Conservation (phyloP, 2,113 vertebrate genomes). For the Oryzias melastigma region DNA sequence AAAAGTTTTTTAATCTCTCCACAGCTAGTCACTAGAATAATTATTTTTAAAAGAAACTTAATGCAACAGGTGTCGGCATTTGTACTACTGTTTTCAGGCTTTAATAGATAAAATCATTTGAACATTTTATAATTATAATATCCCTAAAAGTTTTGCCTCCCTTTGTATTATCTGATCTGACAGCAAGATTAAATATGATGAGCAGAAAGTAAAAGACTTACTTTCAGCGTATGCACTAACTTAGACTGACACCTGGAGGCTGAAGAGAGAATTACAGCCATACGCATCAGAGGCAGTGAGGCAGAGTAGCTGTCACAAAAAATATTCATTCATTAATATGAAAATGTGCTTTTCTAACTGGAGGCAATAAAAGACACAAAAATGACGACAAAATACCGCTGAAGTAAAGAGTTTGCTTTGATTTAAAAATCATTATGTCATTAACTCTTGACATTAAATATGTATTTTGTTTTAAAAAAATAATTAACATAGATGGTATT, state of each 20-base stretch:
- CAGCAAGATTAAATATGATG: not conserved
- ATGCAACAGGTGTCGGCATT: not conserved
- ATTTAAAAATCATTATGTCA: no score
- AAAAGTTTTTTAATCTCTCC: not conserved
- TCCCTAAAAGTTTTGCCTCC: not conserved
- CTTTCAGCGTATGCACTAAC: not conserved
- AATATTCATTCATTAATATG: not conserved
- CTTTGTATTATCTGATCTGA: conserved; percentile 6
- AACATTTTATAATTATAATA: not conserved
- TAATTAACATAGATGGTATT: no score
- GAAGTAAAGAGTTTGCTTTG: no score
- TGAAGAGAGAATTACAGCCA: conserved; percentile 34
- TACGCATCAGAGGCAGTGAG: not conserved
- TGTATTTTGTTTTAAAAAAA: no score
- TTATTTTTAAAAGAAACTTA: not conserved
- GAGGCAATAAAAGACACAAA: no score
- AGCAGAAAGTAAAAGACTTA: no score
- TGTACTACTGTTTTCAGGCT: not conserved
- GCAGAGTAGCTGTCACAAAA: no score
- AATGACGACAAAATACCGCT: no score
- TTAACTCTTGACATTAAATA: no score
- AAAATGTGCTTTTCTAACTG: no score
- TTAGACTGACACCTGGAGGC: conserved; percentile 66
- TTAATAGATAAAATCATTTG: no score
- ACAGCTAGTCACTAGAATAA: not conserved